Base-by-base conservation (phyloP, 2,797 vertebrate genomes). In the Spheniscus humboldti region DNA sequence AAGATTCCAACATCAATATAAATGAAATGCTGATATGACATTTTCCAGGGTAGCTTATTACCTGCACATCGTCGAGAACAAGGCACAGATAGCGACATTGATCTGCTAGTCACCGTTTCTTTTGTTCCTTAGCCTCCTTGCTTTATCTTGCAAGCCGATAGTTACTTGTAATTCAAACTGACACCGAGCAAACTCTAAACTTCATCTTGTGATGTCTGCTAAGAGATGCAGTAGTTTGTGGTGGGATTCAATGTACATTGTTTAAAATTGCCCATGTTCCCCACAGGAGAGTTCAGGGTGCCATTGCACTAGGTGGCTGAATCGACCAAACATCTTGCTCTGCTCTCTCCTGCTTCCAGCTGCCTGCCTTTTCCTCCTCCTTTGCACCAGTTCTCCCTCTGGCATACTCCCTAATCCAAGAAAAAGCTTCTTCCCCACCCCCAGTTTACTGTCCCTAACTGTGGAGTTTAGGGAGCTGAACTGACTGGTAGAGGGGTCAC, bases 51-150 rank as follows among this genome's bases (percentile, higher is more conserved):
- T 15, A 64, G 35, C 71, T 86, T 13, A 35, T 60, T 91, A 82
- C 78, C 72, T 31, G 20, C 45, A 13, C 0, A 0, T 48, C 75
- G 31, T 28, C 0, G 0, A 59, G 78, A 96, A 60, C 45, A 18
- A 48, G 64, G 64, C 71, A 35, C 69, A 59, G 88, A 71, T 23
- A 88, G 28, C 1, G 2, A 30, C 71, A 93, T 87, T 39, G 84
- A 92, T 87, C 86, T 89, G 35, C 74, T 59, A 52, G 77, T 78
- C 80, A 73, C 83, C 1, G 4, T 80, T 87, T 85, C 81, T 77
- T 93, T 94, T 85, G 59, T 92, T 95, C 72, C 91, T 89, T 19
- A 59, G 52, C 39, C 74, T 87, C 31, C 64, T 56, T 23, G 39
- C 81, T 73, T 48, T 74, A 72, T 79, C 91, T 91, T 67, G 84